Evolutionary conservation across 2,797 vertebrate species (phyloP), one percentile per base, ranked within the genome.

Genomic region (Dromococcyx pavoninus): DNA sequence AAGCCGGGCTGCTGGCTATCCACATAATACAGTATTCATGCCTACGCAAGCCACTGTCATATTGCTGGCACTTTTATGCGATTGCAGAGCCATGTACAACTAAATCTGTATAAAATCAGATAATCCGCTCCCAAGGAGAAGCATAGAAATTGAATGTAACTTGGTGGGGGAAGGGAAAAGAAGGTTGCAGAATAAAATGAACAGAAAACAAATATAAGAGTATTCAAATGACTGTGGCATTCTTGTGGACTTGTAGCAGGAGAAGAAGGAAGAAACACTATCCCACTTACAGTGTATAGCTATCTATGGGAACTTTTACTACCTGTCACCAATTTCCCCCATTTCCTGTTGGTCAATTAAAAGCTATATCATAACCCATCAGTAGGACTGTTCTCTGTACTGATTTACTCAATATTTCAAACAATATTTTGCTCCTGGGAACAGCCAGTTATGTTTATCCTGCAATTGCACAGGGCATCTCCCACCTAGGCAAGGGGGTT

Each of bases 71-170:
- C 39, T 81, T 84, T 22, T 37, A 51, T 32, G 28, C 2, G 0
- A 66, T 86, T 64, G 77, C 64, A 66, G 67, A 87, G 53, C 64
- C 48, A 43, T 8, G 39, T 76, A 73, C 44, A 58, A 44, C 70
- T 82, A 92, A 91, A 87, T 67, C 86, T 82, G 74, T 89, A 56
- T 44, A 64, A 94, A 96, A 90, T 73, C 93, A 91, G 86, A 79
- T 90, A 62, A 94, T 94, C 80, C 4, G 1, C 48, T 90, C 60
- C 53, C 72, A 71, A 64, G 17, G 22, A 53, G 93, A 78, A 78
- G 12, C 35, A 41, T 1, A 50, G 64, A 84, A 82, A 84, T 8
- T 64, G 25, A 35, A 88, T 41, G 62, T 43, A 77, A 60, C 18
- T 70, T 33, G 12, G 28, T 30, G 22, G 37, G 13, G 44, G 32